phyloP scores from a whole-genome alignment of 2,113 vertebrate genomes.

The Ammodytes dubius region DNA sequence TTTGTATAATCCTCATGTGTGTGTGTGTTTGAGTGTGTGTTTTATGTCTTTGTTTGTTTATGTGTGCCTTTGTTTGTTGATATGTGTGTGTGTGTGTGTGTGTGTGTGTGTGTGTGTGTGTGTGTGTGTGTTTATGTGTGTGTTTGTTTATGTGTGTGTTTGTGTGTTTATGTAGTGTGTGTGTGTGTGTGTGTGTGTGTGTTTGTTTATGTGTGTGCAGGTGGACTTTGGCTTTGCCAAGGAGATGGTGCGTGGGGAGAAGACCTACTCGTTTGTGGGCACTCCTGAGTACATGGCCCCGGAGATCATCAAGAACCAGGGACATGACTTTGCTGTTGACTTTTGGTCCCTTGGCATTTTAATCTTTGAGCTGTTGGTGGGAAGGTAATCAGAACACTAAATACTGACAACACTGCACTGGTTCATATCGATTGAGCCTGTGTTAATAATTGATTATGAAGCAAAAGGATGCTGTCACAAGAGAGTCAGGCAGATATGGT shows the following conservation, averaged over 20 bases:
- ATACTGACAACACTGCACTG: not conserved
- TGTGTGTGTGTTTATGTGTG: not conserved
- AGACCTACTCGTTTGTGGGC: constrained; percentile 89
- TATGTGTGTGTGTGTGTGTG: too few species aligned
- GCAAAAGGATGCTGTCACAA: not conserved
- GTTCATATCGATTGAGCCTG: not conserved
- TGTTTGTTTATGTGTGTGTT: not conserved
- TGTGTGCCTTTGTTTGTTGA: too few species aligned
- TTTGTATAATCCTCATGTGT: too few species aligned
- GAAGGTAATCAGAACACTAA: constrained; percentile 78
- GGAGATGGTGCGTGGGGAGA: constrained; percentile 84
- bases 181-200: not conserved
- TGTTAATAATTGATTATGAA: not conserved
- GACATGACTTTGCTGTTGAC: constrained; percentile 88
- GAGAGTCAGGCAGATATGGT: not conserved
- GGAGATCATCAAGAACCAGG: constrained; percentile 89
- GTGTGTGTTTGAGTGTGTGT: too few species aligned
- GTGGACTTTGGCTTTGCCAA: constrained; percentile 91
- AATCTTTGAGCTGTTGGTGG: constrained; percentile 86
- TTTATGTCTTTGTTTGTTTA: too few species aligned
- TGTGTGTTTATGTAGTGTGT: too few species aligned
- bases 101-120: too few species aligned
- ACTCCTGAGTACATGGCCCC: constrained; percentile 90
- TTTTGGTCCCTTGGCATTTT: constrained; percentile 90
- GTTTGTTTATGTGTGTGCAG: constrained; percentile 55